Conservation (phyloP, 2,797 vertebrate genomes). For the Crax fasciolata region DNA sequence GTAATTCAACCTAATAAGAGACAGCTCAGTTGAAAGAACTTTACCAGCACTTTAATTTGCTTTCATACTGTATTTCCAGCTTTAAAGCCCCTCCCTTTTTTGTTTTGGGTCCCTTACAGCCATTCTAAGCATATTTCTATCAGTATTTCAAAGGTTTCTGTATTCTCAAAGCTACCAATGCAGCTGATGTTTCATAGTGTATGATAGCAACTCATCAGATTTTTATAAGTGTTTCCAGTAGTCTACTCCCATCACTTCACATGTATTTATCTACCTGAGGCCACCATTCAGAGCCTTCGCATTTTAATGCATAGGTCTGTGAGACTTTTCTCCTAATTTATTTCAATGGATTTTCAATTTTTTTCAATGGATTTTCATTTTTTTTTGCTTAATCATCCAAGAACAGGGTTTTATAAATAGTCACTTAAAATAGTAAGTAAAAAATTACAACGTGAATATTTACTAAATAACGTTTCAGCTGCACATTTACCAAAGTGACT, state of each 20-base stretch:
- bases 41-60: not conserved
- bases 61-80: not conserved
- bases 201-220: constrained; percentile 28
- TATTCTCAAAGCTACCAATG: constrained; percentile 18
- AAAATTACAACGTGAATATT: not conserved
- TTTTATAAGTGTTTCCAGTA: constrained; percentile 54
- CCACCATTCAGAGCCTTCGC: constrained; percentile 13
- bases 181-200: constrained; percentile 5
- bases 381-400: constrained; percentile 9
- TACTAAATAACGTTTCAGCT: not conserved
- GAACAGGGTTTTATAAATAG: not conserved
- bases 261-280: constrained; percentile 49
- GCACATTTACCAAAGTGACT: not conserved
- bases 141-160: constrained; percentile 4
- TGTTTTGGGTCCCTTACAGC: not conserved
- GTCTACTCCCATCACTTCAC: constrained; percentile 38
- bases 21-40: not conserved
- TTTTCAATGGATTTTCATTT: not conserved
- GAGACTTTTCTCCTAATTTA: not conserved
- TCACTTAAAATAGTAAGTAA: not conserved
- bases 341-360: not conserved
- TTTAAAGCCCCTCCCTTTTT: not conserved
- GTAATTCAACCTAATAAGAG: not conserved
- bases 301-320: constrained; percentile 45
- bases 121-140: not conserved